Percentiles rank a stretch among this genome's conserved stretches.
Evolutionary conservation across 2,797 vertebrate species (phyloP).

Genomic region (Pitangus sulphuratus): DNA sequence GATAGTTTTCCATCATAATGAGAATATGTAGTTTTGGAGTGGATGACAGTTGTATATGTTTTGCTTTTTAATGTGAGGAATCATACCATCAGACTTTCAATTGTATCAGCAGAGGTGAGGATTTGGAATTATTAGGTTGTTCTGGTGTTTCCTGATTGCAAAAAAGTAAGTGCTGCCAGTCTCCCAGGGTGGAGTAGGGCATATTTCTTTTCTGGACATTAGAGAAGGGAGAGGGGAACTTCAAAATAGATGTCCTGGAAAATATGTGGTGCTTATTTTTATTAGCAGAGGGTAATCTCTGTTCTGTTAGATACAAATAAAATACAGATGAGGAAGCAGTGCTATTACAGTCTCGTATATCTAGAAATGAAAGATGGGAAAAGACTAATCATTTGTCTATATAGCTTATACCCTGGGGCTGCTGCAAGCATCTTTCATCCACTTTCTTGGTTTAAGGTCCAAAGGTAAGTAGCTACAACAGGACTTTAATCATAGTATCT

Average conservation of each 20-base stretch:
- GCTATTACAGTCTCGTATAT: not conserved
- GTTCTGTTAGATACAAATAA: not conserved
- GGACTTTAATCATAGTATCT: not conserved
- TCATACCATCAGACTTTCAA: not conserved
- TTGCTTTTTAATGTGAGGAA: not conserved
- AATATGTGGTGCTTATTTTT: not conserved
- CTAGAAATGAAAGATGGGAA: not conserved
- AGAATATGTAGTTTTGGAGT: not conserved
- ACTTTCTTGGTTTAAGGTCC: not conserved
- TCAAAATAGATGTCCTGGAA: conserved; percentile 15
- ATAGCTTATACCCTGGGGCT: not conserved
- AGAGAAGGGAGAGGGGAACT: not conserved
- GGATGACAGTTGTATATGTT: not conserved
- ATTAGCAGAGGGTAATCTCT: not conserved
- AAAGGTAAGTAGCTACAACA: not conserved
- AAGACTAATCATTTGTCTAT: not conserved
- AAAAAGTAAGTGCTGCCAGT: not conserved
- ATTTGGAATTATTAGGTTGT: not conserved
- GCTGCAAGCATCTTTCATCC: not conserved
- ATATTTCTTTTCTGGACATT: not conserved
- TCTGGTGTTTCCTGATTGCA: not conserved
- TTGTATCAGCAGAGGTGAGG: rapidly evolving
- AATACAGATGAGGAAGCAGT: not conserved
- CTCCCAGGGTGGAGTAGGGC: not conserved
- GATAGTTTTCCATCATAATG: not conserved